Evolutionary conservation across 2,797 vertebrate species (phyloP).

Genomic region (Serranus cabrilla): DNA sequence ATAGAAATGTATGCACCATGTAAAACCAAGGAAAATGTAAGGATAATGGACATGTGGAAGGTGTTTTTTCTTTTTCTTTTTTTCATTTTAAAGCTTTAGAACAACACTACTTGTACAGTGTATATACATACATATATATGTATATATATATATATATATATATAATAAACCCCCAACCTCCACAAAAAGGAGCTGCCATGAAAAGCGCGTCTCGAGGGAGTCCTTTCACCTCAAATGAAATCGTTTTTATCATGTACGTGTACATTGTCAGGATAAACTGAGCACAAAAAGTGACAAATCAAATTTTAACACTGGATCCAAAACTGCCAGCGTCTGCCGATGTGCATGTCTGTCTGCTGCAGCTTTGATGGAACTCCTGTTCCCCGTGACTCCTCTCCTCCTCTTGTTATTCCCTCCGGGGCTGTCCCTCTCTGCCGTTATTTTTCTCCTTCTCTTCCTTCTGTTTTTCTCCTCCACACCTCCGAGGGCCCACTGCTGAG

Average conservation of each 20-base stretch:
- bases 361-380: constrained; percentile 25
- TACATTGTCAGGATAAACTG: constrained; percentile 7
- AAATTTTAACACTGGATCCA: constrained; percentile 17
- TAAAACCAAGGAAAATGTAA: too few species aligned
- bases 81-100: not conserved
- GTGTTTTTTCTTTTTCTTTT: not conserved
- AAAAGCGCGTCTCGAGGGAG: not conserved
- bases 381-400: constrained; percentile 26
- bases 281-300: not conserved
- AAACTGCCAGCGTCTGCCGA: constrained; percentile 16
- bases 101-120: not conserved
- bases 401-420: constrained; percentile 24
- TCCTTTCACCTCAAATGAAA: not conserved
- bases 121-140: too few species aligned
- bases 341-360: not conserved
- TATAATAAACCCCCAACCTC: not conserved
- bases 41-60: too few species aligned
- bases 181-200: not conserved
- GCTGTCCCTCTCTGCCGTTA: constrained; percentile 22
- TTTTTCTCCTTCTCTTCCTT: constrained; percentile 40
- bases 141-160: too few species aligned
- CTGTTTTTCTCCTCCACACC: constrained; percentile 48
- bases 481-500: constrained; percentile 60
- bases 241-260: not conserved
- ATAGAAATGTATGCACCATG: not conserved